Base-by-base conservation (phyloP, 2,888 invertebrate genomes). In the Platynereis dumerilii region DNA sequence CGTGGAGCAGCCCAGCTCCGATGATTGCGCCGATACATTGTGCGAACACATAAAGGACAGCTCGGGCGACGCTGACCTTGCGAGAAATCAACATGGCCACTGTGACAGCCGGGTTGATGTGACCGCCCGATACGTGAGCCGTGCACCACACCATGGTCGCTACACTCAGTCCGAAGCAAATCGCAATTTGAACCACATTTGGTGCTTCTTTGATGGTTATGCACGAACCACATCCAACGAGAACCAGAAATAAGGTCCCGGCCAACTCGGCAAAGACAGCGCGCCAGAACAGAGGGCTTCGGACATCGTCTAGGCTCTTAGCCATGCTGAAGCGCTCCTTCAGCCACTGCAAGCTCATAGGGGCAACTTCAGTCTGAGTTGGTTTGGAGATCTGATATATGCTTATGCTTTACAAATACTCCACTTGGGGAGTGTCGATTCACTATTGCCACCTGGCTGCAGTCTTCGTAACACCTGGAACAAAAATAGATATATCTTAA, bases 91-190 rank as follows among this genome's bases (percentile, higher is more conserved):
- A 85, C 84, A 94, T 87, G 2, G 91, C 93, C 22, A 88, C 83
- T 2, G 94, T 94, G 44, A 95, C 93, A 0, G 94, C 94, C 2
- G 95, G 94, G 87, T 95, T 95, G 64, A 94, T 87, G 83, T 94
- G 94, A 17, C 91, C 92, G 1, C 94, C 94, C 60, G 92, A 93
- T 60, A 94, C 88, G 84, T 93, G 92, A 1, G 93, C 93, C 74
- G 93, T 88, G 57, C 90, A 88, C 92, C 92, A 85, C 65, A 74
- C 93, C 76, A 94, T 87, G 65, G 92, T 90, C n/a, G 91, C 94
- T 64, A 94, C 92, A 59, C 91, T 88, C 56, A 95, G 87, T 39
- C 94, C 95, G 85, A 95, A 95, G 74, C 91, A 89, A 69, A 95
- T 87, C 24, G 92, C 91, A 73, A 94, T 93, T 73, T 91, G 90